These are phyloP conservation scores for Pachyramphus minor DNA, from an alignment of 2,113 vertebrate species.

Conservation along the genomic window DNA sequence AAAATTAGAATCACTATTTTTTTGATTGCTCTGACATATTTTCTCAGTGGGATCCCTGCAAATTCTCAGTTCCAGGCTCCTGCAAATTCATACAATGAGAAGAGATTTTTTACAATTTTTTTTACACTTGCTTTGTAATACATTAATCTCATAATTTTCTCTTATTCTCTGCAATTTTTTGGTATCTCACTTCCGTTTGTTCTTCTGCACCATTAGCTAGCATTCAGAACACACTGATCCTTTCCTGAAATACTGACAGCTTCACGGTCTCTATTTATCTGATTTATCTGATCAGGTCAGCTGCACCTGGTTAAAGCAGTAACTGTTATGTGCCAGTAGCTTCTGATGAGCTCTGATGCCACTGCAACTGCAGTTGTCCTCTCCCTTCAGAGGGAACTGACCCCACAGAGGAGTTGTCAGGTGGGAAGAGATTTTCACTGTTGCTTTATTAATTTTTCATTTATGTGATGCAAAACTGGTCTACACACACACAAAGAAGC, in stretches of 20 bases:
- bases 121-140: not conserved
- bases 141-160: not conserved
- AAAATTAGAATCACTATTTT: not conserved
- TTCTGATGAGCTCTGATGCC: not conserved
- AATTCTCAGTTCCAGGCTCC: not conserved
- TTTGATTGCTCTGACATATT: not conserved
- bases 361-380: not conserved
- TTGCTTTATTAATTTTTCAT: not conserved
- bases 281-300: not conserved
- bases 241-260: not conserved
- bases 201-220: not conserved
- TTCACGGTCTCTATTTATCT: not conserved
- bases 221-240: not conserved
- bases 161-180: slow-evolving; percentile 6
- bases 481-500: not conserved
- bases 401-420: not conserved
- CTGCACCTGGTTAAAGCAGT: not conserved
- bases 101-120: not conserved
- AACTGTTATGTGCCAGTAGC: not conserved
- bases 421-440: not conserved
- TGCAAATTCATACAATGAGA: not conserved
- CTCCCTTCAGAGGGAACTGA: not conserved
- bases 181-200: not conserved
- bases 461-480: not conserved
- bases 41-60: not conserved